Conservation (phyloP, 2,797 vertebrate species). For the Cirrhinus mrigala region DNA sequence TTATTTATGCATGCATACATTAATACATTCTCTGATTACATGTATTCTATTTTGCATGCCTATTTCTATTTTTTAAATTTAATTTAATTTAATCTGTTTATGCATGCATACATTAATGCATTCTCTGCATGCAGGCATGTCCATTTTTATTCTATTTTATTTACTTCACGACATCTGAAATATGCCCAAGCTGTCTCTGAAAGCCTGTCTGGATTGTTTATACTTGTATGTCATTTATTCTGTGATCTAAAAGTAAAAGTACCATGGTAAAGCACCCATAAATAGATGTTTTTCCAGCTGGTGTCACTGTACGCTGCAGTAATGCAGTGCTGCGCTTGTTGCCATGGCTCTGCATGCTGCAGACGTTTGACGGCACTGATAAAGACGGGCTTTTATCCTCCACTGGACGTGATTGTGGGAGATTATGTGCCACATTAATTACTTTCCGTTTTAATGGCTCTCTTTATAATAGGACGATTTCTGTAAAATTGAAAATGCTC, state of each 20-base stretch:
- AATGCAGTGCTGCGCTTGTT: neutral
- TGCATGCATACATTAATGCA: neutral
- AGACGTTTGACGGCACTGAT: neutral
- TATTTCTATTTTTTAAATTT: neutral
- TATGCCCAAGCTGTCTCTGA: neutral
- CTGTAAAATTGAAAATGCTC: neutral
- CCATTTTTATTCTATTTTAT: neutral
- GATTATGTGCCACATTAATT: constrained; percentile 18
- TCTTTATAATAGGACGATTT: neutral
- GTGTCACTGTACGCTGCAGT: neutral
- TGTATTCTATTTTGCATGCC: neutral
- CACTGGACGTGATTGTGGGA: neutral
- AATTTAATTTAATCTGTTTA: neutral
- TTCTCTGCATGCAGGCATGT: neutral
- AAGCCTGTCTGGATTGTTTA: neutral
- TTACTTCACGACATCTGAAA: neutral
- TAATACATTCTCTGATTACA: no score
- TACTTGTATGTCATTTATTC: neutral
- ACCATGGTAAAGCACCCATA: neutral
- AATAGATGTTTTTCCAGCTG: neutral
- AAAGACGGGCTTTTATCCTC: neutral
- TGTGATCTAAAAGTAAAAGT: neutral
- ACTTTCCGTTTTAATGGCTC: constrained; percentile 9
- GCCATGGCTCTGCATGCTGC: neutral
- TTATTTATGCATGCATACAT: neutral